phyloP scores from a whole-genome alignment of 2,113 vertebrate species.

The Leucoraja erinaceus region DNA sequence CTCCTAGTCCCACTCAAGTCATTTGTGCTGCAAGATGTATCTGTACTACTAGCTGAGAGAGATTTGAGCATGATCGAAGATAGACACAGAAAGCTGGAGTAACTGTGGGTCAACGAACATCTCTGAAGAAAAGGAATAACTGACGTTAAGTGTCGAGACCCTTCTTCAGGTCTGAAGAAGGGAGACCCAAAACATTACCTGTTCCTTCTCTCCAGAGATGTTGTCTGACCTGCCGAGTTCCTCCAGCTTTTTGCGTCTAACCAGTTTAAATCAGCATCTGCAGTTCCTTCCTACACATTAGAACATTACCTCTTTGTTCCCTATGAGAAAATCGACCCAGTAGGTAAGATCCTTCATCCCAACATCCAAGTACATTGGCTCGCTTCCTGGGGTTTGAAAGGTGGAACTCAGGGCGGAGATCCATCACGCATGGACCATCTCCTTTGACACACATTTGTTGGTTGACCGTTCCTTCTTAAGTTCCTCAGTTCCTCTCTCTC shows the following conservation, averaged over 20 bases:
- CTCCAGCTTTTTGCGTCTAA: too few species aligned
- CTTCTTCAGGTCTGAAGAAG: too few species aligned
- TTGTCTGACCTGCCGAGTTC: too few species aligned
- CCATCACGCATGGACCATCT: neutral
- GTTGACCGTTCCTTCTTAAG: neutral
- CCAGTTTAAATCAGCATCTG: too few species aligned
- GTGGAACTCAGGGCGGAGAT: neutral
- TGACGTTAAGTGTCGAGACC: too few species aligned
- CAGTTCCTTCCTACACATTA: neutral
- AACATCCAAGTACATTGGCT: neutral
- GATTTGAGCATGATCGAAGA: neutral
- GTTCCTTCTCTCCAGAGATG: too few species aligned
- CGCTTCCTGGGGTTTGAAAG: neutral
- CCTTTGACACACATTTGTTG: neutral
- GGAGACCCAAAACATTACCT: too few species aligned
- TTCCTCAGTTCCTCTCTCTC: neutral
- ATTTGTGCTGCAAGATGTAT: neutral
- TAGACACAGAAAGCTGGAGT: too few species aligned
- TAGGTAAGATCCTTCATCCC: neutral
- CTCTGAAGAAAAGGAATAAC: too few species aligned
- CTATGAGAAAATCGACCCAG: neutral
- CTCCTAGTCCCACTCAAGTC: neutral
- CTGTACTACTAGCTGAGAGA: neutral
- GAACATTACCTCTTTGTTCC: neutral
- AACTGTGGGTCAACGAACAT: too few species aligned